Evolutionary conservation across 2,888 invertebrate species (phyloP).

Genomic region (Coelopa pilipes): DNA sequence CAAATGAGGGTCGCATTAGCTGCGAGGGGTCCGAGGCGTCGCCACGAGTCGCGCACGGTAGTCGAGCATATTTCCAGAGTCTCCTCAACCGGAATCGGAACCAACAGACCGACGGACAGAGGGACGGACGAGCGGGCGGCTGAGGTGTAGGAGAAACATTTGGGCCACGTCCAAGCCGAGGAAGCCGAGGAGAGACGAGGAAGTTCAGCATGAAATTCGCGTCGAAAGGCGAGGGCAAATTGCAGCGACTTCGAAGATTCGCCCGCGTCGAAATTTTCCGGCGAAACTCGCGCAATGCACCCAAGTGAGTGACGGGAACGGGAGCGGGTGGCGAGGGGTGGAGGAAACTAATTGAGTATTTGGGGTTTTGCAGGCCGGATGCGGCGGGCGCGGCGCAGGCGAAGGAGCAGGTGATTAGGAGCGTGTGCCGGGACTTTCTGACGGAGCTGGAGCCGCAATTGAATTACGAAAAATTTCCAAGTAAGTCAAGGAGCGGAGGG

Average conservation of each 20-base stretch:
- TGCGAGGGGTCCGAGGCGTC: background rate
- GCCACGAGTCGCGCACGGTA: background rate
- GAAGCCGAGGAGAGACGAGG: background rate
- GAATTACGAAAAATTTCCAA: conserved; percentile 40
- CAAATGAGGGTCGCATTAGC: conserved; percentile 1
- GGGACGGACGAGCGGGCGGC: too few relatives aligned
- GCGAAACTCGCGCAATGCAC: conserved; percentile 38
- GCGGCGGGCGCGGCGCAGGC: background rate
- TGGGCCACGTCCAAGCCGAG: background rate
- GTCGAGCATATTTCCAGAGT: background rate
- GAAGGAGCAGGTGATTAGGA: conserved; percentile 41
- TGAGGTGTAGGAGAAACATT: too few relatives aligned
- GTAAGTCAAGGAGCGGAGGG: conserved; percentile 33
- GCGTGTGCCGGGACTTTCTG: conserved; percentile 43
- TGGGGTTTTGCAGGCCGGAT: background rate
- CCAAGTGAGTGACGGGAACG: conserved; percentile 18
- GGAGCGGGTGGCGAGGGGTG: background rate
- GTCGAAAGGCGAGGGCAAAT: conserved; percentile 46
- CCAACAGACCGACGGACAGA: too few relatives aligned
- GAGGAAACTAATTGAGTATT: background rate
- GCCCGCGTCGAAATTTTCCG: conserved; percentile 43
- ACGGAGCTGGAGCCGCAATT: conserved; percentile 38
- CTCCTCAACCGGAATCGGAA: background rate
- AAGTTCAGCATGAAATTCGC: conserved; percentile 49
- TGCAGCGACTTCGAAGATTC: conserved; percentile 44